Evolutionary conservation across 2,113 vertebrate genomes (phyloP).

Genomic region (human): GRCh38 chr18:7809001-7809500

Average conservation of each 20-base stretch:
- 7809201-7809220: accelerated
- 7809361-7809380: accelerated
- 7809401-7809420: background rate
- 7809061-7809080: background rate
- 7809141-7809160: background rate
- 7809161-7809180: background rate
- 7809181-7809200: background rate
- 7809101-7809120: background rate
- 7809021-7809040: background rate
- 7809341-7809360: background rate
- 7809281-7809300: background rate
- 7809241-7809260: background rate
- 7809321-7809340: background rate
- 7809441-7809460: accelerated
- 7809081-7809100: background rate
- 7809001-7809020: background rate
- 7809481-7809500: background rate
- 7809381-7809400: background rate
- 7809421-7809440: background rate
- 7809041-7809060: background rate
- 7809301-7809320: background rate
- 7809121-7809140: background rate
- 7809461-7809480: background rate
- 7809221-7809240: background rate
- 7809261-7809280: background rate